Percentiles rank a stretch among this genome's conserved stretches.
These are phyloP conservation scores for Acanthopagrus latus DNA, from an alignment of 2,797 vertebrate species.

Conservation along the genomic window DNA sequence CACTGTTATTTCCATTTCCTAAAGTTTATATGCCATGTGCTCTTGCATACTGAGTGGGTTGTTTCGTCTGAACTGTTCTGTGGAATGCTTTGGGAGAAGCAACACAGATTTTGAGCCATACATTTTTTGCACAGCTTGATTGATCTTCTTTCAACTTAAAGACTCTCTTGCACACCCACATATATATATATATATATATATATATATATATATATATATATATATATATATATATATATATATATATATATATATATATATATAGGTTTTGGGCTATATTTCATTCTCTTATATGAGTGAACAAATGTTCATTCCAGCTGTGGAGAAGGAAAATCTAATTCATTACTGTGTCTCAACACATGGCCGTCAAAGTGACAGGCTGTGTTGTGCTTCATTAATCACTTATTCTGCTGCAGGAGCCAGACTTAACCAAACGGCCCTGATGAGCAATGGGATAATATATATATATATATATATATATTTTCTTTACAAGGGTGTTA, in stretches of 20 bases:
- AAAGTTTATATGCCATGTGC: background rate
- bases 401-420: constrained; percentile 49
- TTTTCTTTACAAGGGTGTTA: constrained; percentile 2
- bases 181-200: too few relatives aligned
- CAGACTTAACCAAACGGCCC: constrained; percentile 29
- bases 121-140: background rate
- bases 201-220: too few relatives aligned
- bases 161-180: background rate
- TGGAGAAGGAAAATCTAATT: constrained; percentile 34
- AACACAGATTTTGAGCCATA: background rate
- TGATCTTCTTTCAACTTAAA: background rate
- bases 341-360: constrained; percentile 48
- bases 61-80: constrained; percentile 6
- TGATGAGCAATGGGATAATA: constrained; percentile 43
- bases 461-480: background rate
- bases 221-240: too few relatives aligned
- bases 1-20: background rate
- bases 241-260: too few relatives aligned
- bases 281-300: constrained; percentile 28
- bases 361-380: constrained; percentile 46
- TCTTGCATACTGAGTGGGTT: background rate
- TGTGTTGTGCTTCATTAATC: constrained; percentile 57
- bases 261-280: constrained; percentile 19
- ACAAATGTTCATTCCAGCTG: constrained; percentile 49
- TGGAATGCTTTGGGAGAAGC: background rate